Base-by-base conservation (phyloP, 2,797 vertebrate species). In the Uromys caudimaculatus region DNA sequence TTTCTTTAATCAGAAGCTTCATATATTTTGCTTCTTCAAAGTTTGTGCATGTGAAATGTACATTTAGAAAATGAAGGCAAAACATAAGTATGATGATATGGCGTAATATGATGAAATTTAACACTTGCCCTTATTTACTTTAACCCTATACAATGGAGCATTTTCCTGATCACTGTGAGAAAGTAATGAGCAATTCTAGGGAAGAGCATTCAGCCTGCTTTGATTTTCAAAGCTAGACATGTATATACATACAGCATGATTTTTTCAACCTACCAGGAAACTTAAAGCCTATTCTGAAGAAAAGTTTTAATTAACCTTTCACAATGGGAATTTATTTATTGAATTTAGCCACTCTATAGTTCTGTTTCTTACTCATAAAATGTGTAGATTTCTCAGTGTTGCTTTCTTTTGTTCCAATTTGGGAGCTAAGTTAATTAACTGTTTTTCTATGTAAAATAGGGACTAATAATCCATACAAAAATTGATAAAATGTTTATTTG, bases 1-100 rank as follows among this genome's bases (percentile, higher is more conserved):
- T 95, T 96, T 95, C 90, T 95, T 96, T 96, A 93, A 88, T 89
- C 44, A 89, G 81, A 95, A 96, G 23, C 92, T 94, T 81, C 56
- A 89, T 90, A 64, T 60, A 95, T 92, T 95, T 94, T 81, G 2
- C 24, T n/a, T 95, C n/a, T 78, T 95, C 38, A 71, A 87, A 78
- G 44, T 71, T 86, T 95, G 76, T 77, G 11, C 3, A 29, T 52
- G 16, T 84, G 38, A 87, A 71, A 44, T 56, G 24, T 71, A 84
- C 52, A 96, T 96, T 95, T 93, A 27, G 56, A 89, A 96, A 95
- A 83, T 58, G 47, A 56, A 95, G 50, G 11, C 29, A 67, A 83
- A 54, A 17, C 47, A n/a, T n/a, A n/a, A n/a, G n/a, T n/a, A n/a
- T n/a, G n/a, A n/a, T n/a, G n/a, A n/a, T n/a, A 50, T 19, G 19